A percentile compares a stretch with the other conserved stretches of the same genome.
Conservation (phyloP, 1,140 invertebrate species). For the Drosophila mayri region DNA sequence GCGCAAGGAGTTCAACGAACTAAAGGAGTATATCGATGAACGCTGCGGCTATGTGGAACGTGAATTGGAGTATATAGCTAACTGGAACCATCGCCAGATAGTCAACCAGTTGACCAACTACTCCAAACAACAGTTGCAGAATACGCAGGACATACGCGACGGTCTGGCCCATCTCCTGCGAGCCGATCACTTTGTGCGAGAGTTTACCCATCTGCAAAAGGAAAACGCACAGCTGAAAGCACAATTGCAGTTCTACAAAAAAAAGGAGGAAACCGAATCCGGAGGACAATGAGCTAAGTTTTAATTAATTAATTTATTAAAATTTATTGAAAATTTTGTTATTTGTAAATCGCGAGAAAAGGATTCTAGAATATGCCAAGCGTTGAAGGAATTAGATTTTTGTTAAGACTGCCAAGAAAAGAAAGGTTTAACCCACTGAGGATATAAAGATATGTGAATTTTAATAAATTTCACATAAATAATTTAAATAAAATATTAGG, state of each 20-base stretch:
- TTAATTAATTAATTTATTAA: too few species aligned
- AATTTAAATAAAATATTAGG: background rate
- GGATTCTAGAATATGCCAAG: background rate
- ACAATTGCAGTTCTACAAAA: constrained; percentile 39
- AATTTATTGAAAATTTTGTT: constrained; percentile 3
- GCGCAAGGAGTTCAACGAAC: constrained; percentile 48
- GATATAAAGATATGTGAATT: background rate
- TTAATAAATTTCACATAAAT: background rate
- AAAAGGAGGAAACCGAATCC: constrained; percentile 1
- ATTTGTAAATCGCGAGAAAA: background rate
- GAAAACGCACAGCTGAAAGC: constrained; percentile 67
- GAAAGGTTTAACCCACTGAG: background rate
- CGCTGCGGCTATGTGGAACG: constrained; percentile 59
- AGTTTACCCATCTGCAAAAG: constrained; percentile 59
- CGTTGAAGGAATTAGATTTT: background rate
- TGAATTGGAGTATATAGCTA: constrained; percentile 58
- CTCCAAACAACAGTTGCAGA: constrained; percentile 55
- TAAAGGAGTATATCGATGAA: constrained; percentile 44
- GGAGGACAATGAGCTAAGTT: constrained; percentile 4
- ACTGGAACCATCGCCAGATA: constrained; percentile 54
- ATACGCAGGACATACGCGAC: constrained; percentile 61
- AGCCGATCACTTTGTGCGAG: constrained; percentile 62
- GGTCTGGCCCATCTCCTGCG: constrained; percentile 56
- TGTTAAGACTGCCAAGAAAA: background rate
- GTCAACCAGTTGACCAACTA: constrained; percentile 50